Base-by-base conservation (phyloP, 2,113 vertebrate species). In the Neopipo cinnamomea region DNA sequence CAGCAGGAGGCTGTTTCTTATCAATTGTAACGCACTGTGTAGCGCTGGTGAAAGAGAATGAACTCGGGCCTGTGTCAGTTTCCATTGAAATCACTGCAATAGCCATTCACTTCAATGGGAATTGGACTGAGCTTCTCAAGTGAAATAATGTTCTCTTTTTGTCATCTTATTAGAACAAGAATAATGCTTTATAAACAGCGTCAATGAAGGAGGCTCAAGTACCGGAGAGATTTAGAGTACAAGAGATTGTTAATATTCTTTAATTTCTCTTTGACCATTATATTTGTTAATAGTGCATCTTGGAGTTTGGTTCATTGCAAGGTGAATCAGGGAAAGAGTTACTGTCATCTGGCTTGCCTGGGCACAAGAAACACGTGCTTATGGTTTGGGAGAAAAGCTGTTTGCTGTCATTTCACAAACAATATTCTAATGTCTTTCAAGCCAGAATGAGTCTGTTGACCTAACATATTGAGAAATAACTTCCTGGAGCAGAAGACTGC, bases 401-500 rank as follows among this genome's bases (percentile, higher is more conserved):
- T 75, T 87, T 50, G 27, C 52, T 93, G 27, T 62, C 31, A 62
- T 72, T 93, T 86, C 59, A 84, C 25, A 66, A 89, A 55, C 8
- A 59, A 19, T 70, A 70, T 87, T 87, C 46, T 81, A 21, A 50
- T 39, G 25, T 75, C 42, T 77, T 81, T 56, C 27, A 85, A 94
- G 71, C 56, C 31, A 70, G 74, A 95, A 91, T 65, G 21, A 78
- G 56, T 68, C 74, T 81, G 23, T 81, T 94, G 81, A 82, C 71
- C 65, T 72, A 91, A 72, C 24, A 61, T 42, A 91, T 15, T 47
- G 33, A 89, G 73, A 94, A 91, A n/a, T 75, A 78, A 78, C 91
- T 93, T 91, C 49, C 62, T 88, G 78, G 37, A 94, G 70, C 56
- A 85, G 81, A 91, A 93, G 89, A 72, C 47, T 79, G 53, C 59